Conservation (phyloP, 2,113 vertebrate genomes). For the Isurus oxyrinchus region DNA sequence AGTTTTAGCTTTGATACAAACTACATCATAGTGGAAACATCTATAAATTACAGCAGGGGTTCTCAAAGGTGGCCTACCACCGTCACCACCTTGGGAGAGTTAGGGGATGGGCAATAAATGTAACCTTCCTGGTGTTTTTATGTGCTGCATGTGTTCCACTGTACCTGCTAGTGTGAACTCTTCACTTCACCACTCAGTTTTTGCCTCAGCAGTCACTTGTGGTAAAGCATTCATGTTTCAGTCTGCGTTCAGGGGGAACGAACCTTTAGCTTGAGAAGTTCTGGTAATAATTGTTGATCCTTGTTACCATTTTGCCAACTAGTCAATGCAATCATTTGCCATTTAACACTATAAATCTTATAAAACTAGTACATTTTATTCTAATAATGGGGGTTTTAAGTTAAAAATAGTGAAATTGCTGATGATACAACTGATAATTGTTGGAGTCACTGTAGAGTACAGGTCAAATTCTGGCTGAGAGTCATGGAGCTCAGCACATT, state of each 20-base stretch:
- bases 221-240: neutral
- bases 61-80: neutral
- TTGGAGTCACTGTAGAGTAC: neutral
- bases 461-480: neutral
- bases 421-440: neutral
- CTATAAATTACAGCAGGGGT: neutral
- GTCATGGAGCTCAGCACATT: neutral
- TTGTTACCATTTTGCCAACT: neutral
- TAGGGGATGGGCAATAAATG: neutral
- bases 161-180: neutral
- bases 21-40: neutral
- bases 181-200: neutral
- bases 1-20: neutral
- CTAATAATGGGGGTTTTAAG: neutral
- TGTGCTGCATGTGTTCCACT: neutral
- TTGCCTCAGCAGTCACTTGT: neutral
- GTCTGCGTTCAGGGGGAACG: neutral
- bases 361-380: neutral
- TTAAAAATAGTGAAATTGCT: neutral
- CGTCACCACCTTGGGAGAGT: neutral
- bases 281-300: neutral
- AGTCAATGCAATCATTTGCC: neutral
- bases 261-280: neutral
- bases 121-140: neutral
- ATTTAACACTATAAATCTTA: neutral